A percentile compares a stretch with the other conserved stretches of the same genome.
phyloP scores from a whole-genome alignment of 1,140 invertebrate species.

The Hyposmocoma kahamanoa region DNA sequence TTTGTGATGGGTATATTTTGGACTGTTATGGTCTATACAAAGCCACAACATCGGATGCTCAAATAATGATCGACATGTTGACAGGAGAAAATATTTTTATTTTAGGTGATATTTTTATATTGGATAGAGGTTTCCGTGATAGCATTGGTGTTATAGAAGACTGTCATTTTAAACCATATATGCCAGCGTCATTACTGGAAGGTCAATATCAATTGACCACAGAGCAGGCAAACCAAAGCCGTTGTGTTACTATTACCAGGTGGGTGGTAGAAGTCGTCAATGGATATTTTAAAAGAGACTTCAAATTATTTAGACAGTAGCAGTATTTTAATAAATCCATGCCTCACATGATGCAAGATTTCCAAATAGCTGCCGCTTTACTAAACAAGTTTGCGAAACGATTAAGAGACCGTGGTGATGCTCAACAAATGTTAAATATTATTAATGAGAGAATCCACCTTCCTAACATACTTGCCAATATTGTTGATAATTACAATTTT shows the following conservation, averaged over 20 bases:
- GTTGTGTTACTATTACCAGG: background rate
- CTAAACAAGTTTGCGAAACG: no score
- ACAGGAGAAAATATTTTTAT: background rate
- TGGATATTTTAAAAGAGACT: conserved; percentile 9
- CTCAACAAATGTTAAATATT: no score
- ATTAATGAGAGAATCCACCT: no score
- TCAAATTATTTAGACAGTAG: no score
- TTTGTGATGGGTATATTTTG: background rate
- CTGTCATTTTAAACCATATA: background rate
- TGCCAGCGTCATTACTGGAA: background rate
- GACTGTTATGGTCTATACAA: background rate
- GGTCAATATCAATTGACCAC: background rate
- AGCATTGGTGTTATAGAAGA: background rate
- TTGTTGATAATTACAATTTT: no score
- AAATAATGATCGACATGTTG: background rate
- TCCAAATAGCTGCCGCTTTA: no score
- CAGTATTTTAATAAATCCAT: no score
- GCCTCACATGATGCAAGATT: no score
- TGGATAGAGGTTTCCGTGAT: conserved; percentile 1
- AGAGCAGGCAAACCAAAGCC: background rate
- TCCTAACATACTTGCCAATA: no score
- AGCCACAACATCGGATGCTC: background rate
- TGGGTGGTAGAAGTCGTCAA: conserved; percentile 10
- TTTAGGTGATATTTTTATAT: background rate
- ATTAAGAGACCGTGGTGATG: no score